Conservation (phyloP, 2,113 vertebrate species). For the Reinhardtius hippoglossoides region DNA sequence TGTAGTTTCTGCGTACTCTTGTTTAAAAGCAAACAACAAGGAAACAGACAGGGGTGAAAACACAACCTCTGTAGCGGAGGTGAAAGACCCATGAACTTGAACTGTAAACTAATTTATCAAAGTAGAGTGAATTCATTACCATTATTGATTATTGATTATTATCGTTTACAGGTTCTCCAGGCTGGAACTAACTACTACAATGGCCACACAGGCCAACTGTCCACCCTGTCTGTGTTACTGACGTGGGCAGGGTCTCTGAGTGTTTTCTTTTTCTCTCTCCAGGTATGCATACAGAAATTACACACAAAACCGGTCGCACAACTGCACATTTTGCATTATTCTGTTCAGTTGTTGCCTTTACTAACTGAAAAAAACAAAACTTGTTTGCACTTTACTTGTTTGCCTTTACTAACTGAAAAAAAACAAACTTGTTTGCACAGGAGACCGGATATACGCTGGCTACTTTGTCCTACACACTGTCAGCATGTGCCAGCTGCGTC, state of each 20-base stretch:
- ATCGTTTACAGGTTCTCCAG: conserved; percentile 71
- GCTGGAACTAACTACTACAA: conserved; percentile 79
- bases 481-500: not conserved
- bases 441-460: conserved; percentile 41
- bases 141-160: conserved; percentile 1
- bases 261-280: conserved; percentile 80
- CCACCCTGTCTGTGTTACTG: conserved; percentile 81
- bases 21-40: too few species aligned
- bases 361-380: not conserved
- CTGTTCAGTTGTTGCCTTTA: not conserved
- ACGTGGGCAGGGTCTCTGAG: conserved; percentile 82
- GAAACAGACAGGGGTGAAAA: too few species aligned
- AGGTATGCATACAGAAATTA: conserved; percentile 73
- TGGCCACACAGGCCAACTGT: conserved; percentile 86
- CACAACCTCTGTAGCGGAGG: too few species aligned
- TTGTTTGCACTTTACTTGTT: conserved; percentile 12
- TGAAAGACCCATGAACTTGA: too few species aligned
- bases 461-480: not conserved
- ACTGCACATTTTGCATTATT: not conserved
- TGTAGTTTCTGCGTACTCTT: too few species aligned
- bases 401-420: not conserved
- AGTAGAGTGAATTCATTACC: not conserved
- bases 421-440: conserved; percentile 72
- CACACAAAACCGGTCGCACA: not conserved
- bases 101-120: not conserved